These are phyloP conservation scores for Neogale vison DNA, from an alignment of 2,113 vertebrate species.

Conservation along the genomic window DNA sequence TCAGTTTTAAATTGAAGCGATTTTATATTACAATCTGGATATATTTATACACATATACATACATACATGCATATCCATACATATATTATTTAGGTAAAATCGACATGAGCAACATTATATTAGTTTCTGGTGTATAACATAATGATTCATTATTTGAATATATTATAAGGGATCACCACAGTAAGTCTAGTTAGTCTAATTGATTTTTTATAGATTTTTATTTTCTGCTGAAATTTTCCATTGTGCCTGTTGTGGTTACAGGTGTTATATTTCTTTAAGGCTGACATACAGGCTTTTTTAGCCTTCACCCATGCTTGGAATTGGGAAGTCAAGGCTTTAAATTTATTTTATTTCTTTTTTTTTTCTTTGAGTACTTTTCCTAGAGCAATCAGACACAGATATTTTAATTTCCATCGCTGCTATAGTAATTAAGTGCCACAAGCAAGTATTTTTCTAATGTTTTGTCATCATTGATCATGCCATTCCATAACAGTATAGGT, in stretches of 20 bases:
- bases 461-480: not conserved
- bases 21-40: not conserved
- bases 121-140: not conserved
- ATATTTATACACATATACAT: not conserved
- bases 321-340: not conserved
- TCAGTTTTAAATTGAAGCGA: not conserved
- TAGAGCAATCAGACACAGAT: not conserved
- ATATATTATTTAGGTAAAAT: not conserved
- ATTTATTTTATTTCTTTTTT: not conserved
- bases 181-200: not conserved
- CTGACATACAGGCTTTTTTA: not conserved
- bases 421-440: not conserved
- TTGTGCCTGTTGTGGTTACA: not conserved
- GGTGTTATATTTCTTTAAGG: not conserved
- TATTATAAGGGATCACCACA: not conserved
- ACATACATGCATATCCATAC: not conserved
- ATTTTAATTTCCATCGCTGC: not conserved
- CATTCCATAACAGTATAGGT: not conserved
- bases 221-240: not conserved
- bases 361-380: not conserved
- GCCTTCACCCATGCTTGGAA: not conserved
- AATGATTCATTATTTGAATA: not conserved
- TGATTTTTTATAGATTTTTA: not conserved
- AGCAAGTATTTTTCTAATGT: not conserved
- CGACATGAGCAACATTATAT: not conserved